Percentiles rank a stretch among this genome's conserved stretches.
phyloP scores from a whole-genome alignment of 2,888 invertebrate species.

The Hypolimnas misippus region DNA sequence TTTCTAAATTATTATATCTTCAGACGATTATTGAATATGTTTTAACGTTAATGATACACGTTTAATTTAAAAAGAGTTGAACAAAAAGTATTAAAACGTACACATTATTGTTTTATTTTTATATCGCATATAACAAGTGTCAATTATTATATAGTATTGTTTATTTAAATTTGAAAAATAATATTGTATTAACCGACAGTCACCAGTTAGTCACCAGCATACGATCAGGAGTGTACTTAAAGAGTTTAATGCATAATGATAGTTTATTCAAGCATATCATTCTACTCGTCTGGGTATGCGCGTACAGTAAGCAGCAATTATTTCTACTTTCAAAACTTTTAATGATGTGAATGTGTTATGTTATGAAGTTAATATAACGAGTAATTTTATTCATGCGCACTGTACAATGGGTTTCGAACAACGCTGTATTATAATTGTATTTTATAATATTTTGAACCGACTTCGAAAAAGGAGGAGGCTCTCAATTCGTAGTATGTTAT shows the following conservation, averaged over 20 bases:
- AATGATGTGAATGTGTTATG: no score
- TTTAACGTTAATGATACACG: no score
- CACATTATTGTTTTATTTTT: no score
- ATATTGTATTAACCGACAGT: not conserved
- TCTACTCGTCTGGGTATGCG: conserved; percentile 2
- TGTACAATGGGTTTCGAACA: not conserved
- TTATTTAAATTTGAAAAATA: not conserved
- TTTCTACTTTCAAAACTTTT: not conserved
- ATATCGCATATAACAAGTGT: no score
- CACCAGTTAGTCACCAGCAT: not conserved
- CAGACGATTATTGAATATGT: not conserved
- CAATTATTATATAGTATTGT: no score
- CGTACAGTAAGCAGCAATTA: conserved; percentile 8
- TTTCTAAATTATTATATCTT: not conserved
- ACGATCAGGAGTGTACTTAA: not conserved
- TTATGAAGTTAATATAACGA: not conserved
- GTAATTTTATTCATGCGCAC: not conserved
- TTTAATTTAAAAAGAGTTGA: no score
- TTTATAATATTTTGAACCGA: no score
- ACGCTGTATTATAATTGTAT: no score
- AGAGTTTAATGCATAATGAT: conserved; percentile 7
- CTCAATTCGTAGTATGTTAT: no score
- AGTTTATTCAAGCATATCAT: conserved; percentile 9
- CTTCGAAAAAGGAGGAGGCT: no score
- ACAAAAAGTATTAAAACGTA: no score